Conservation (phyloP, 2,113 vertebrate genomes). For the Zosterops hypoxanthus region DNA sequence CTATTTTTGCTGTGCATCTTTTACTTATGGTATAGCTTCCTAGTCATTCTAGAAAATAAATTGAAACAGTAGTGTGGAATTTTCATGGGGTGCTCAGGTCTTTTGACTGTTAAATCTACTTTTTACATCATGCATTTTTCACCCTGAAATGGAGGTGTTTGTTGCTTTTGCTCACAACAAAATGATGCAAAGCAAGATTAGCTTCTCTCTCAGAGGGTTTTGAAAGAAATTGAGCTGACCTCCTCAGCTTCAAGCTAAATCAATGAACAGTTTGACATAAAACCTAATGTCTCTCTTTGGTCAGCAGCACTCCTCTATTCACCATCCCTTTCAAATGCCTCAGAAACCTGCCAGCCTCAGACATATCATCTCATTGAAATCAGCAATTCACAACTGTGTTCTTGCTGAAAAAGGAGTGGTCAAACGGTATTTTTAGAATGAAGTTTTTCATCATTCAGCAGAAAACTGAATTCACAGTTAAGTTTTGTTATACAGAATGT, state of each 20-base stretch:
- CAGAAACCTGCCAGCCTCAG: background rate
- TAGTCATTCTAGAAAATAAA: background rate
- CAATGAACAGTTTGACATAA: background rate
- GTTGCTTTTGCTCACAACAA: background rate
- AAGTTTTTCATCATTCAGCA: background rate
- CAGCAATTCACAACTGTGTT: background rate
- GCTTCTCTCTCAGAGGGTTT: background rate
- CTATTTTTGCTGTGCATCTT: background rate
- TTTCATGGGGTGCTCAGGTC: background rate
- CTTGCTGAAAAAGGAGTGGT: background rate
- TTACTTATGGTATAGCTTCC: background rate
- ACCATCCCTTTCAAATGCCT: background rate
- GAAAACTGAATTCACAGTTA: background rate
- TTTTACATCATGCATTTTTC: background rate
- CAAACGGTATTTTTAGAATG: background rate
- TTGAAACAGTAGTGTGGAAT: background rate
- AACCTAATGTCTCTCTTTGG: background rate
- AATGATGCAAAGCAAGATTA: background rate
- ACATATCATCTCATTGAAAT: background rate
- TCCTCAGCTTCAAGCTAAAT: background rate
- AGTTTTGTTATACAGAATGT: background rate
- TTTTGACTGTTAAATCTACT: background rate
- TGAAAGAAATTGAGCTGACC: background rate
- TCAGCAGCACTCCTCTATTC: background rate
- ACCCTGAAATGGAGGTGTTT: background rate